Evolutionary conservation across 2,888 invertebrate species (phyloP).

Genomic region (Rhorus exstirpatorius): DNA sequence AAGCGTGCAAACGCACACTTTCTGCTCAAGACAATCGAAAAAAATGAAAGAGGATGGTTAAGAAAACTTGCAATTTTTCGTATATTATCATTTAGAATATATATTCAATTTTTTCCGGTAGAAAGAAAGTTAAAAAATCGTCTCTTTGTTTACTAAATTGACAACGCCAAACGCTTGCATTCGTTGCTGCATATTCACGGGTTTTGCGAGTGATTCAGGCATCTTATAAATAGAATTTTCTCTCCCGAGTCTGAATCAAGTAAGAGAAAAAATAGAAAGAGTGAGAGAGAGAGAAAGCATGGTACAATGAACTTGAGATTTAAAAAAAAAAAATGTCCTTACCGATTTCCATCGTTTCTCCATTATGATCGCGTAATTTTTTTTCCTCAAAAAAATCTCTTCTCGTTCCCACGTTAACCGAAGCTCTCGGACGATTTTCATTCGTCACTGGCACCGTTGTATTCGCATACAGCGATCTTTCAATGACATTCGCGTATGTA

Average conservation of each 20-base stretch:
- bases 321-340: conserved; percentile 36
- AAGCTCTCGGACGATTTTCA: conserved; percentile 19
- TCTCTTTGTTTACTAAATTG: background rate
- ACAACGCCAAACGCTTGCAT: background rate
- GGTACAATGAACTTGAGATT: conserved; percentile 62
- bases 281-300: conserved; percentile 11
- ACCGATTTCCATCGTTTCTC: conserved; percentile 41
- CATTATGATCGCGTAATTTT: conserved; percentile 1
- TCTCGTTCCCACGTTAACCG: conserved; percentile 37
- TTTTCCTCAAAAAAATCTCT: conserved; percentile 21
- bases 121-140: too few species aligned
- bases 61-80: too few species aligned
- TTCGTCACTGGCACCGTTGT: conserved; percentile 67
- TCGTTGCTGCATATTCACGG: conserved; percentile 48
- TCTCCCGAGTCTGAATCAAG: conserved; percentile 55
- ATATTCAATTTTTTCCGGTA: too few species aligned
- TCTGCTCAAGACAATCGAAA: too few species aligned
- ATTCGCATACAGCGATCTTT: conserved; percentile 81
- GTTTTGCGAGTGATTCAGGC: conserved; percentile 59
- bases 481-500: conserved; percentile 87
- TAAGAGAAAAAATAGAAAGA: background rate
- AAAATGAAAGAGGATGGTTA: too few species aligned
- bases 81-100: too few species aligned
- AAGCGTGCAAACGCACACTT: too few species aligned
- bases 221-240: conserved; percentile 62